These are phyloP conservation scores for Enteromius thamalakanensis DNA, from an alignment of 2,797 vertebrate species.

Conservation along the genomic window DNA sequence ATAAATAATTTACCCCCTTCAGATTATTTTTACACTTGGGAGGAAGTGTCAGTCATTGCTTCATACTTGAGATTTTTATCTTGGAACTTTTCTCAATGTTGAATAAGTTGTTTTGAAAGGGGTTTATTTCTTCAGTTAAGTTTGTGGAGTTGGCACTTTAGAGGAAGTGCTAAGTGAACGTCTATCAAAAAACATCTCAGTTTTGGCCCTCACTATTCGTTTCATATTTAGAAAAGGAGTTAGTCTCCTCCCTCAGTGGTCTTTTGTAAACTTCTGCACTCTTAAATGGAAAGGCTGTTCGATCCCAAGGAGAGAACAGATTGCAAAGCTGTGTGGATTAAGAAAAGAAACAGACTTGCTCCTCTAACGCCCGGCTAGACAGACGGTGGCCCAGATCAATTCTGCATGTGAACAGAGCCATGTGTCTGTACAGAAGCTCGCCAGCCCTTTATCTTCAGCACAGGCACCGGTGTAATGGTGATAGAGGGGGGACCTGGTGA, in stretches of 20 bases:
- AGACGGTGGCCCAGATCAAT: conserved; percentile 75
- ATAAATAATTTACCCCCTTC: conserved; percentile 46
- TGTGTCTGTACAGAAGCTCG: conserved; percentile 61
- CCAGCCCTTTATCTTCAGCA: conserved; percentile 72
- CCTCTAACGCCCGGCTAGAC: conserved; percentile 59
- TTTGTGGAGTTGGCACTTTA: conserved; percentile 15
- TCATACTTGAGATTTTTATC: conserved; percentile 11
- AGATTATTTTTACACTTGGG: conserved; percentile 33
- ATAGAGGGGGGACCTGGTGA: conserved; percentile 58
- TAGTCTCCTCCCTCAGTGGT: conserved; percentile 58
- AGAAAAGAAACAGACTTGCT: conserved; percentile 39
- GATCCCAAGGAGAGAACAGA: conserved; percentile 56
- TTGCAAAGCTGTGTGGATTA: conserved; percentile 56
- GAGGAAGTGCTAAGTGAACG: conserved; percentile 8
- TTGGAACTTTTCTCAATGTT: conserved; percentile 10
- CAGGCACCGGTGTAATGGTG: conserved; percentile 76
- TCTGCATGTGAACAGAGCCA: conserved; percentile 73
- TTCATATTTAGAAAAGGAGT: conserved; percentile 38
- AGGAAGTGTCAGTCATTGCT: conserved; percentile 24
- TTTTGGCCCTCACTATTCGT: background rate
- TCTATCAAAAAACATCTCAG: background rate
- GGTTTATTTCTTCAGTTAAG: conserved; percentile 5
- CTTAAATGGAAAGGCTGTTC: conserved; percentile 56
- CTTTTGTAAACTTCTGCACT: conserved; percentile 60
- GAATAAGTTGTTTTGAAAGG: conserved; percentile 24